A percentile compares a stretch with the other conserved stretches of the same genome.
Conservation (phyloP, 2,797 vertebrate genomes). For the Gymnopithys bicolor region DNA sequence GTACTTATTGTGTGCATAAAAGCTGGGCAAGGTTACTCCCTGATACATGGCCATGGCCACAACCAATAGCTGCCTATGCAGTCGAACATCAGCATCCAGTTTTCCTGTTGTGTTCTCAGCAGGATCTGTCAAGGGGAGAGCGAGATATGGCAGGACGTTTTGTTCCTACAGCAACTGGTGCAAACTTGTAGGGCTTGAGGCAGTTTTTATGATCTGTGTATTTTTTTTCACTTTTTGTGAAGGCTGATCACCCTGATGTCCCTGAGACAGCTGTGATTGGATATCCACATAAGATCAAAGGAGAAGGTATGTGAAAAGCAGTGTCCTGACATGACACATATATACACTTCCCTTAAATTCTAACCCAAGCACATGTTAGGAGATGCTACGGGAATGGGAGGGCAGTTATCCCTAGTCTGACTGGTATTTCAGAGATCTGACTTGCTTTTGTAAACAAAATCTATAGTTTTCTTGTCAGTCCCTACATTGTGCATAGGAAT, state of each 20-base stretch:
- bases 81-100: not conserved
- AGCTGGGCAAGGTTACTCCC: not conserved
- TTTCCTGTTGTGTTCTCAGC: not conserved
- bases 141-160: not conserved
- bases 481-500: not conserved
- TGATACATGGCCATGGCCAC: fast-evolving
- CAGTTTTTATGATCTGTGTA: not conserved
- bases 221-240: slow-evolving; percentile 10
- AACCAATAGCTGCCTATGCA: not conserved
- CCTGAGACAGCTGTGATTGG: slow-evolving; percentile 93
- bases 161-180: not conserved
- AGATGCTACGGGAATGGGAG: not conserved
- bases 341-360: not conserved
- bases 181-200: not conserved
- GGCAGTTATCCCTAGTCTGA: not conserved
- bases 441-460: not conserved
- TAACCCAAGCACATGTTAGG: not conserved
- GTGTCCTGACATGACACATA: not conserved
- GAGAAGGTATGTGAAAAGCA: slow-evolving; percentile 84
- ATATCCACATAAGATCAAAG: slow-evolving; percentile 90
- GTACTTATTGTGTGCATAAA: not conserved
- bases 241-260: slow-evolving; percentile 89
- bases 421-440: not conserved
- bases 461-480: not conserved
- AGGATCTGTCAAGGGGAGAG: not conserved